Base-by-base conservation (phyloP, 2,797 vertebrate genomes). In the Xenops minutus region DNA sequence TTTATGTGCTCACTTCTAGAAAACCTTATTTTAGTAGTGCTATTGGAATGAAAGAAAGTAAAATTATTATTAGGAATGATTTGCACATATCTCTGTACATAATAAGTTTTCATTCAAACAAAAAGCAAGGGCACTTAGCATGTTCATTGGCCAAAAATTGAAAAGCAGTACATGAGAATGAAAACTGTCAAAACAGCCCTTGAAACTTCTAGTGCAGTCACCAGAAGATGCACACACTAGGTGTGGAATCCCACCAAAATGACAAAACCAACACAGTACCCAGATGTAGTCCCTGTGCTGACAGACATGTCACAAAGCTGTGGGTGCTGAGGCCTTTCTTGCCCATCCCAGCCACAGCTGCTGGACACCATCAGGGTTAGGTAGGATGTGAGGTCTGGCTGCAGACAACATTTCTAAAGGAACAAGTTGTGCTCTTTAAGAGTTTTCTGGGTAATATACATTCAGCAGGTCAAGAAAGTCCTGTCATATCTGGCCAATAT, bases 271-370 rank as follows among this genome's bases (percentile, higher is more conserved):
- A 0, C n/a, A 21, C 10, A 7, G 19, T 37, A 8, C 12, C 30
- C 52, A 61, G 56, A 7, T 2, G 11, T 0, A 8, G 24, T 2
- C 17, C 22, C 1, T 0, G 39, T 4, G 32, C 62, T 8, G 12
- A 22, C 2, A 5, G 44, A 7, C 30, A 1, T 0, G 0, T 1
- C 32, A 46, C 41, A 41, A 37, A 41, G 12, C 59, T 46, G 26
- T 7, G 10, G 11, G 6, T 27, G 32, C 41, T 12, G 3, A 10
- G 7, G 8, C 20, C 48, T 69, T 9, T 7, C 43, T 72, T 18
- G 14, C 39, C 75, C 10, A 7, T 16, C 24, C 44, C 68, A 83
- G 22, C 5, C 27, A 41, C 15, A 37, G 39, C 12, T 29, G 37
- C n/a, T 9, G 2, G 17, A 32, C 10, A 7, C 12, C 39, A 54